A percentile compares a stretch with the other conserved stretches of the same genome.
Evolutionary conservation across 2,888 invertebrate genomes (phyloP).

Genomic region (Hirtodrosophila trivittata): DNA sequence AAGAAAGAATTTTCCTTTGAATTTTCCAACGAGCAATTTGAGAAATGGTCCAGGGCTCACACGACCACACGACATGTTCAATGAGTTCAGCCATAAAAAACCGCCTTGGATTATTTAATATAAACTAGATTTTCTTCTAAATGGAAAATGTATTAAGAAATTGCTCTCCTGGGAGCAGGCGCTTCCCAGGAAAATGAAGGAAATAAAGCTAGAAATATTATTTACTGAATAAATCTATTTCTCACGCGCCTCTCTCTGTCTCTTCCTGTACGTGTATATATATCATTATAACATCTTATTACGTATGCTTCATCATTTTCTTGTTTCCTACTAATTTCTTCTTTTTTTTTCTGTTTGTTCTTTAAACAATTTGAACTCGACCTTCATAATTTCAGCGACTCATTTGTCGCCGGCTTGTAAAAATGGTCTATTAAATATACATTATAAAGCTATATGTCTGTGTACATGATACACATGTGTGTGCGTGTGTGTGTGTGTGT

Average conservation of each 20-base stretch:
- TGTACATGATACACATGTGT: too few relatives aligned
- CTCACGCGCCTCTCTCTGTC: too few relatives aligned
- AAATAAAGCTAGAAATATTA: too few relatives aligned
- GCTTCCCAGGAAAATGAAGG: too few relatives aligned
- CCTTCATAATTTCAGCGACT: conserved; percentile 67
- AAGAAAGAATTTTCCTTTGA: conserved; percentile 17
- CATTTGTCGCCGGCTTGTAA: conserved; percentile 77
- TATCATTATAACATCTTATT: too few relatives aligned
- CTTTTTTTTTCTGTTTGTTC: conserved; percentile 23
- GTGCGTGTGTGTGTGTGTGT: conserved; percentile 15
- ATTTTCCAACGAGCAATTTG: conserved; percentile 10
- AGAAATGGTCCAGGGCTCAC: conserved; percentile 31
- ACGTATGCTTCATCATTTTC: not conserved
- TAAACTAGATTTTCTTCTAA: conserved; percentile 8
- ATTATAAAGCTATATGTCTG: conserved; percentile 59
- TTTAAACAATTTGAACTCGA: conserved; percentile 70
- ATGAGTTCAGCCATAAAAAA: conserved; percentile 43
- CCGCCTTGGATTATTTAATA: conserved; percentile 18
- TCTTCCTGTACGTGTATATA: too few relatives aligned
- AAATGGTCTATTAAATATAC: conserved; percentile 74
- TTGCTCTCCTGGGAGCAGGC: too few relatives aligned
- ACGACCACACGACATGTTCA: conserved; percentile 50
- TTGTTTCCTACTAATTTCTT: conserved; percentile 1
- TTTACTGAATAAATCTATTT: too few relatives aligned
- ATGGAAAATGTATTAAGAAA: too few relatives aligned